Conservation (phyloP, 2,113 vertebrate species). For the Pachycephala philippinensis region DNA sequence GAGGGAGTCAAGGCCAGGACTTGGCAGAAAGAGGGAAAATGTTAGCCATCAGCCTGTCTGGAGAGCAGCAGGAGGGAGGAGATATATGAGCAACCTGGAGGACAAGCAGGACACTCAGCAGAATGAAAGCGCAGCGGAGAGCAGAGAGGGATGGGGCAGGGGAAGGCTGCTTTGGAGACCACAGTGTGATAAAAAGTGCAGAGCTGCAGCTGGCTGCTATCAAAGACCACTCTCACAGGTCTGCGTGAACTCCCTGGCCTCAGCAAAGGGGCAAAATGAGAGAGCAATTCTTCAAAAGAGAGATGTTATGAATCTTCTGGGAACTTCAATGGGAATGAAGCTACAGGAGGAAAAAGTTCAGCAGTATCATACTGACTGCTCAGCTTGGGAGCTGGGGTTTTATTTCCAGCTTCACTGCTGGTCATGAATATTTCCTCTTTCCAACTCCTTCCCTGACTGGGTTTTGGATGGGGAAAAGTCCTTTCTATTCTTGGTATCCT, state of each 20-base stretch:
- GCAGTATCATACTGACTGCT: neutral
- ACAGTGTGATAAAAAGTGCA: neutral
- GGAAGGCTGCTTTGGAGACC: neutral
- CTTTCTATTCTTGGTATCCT: neutral
- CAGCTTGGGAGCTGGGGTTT: neutral
- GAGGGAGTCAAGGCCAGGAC: conserved; percentile 7
- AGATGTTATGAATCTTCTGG: neutral
- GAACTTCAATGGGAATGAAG: neutral
- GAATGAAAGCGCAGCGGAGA: neutral
- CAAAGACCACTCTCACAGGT: neutral
- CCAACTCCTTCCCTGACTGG: neutral
- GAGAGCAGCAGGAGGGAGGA: conserved; percentile 34
- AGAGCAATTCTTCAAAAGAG: neutral
- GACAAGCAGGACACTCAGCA: neutral
- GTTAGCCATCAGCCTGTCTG: conserved; percentile 38
- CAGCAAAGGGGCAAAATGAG: neutral
- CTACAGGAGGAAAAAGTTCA: neutral
- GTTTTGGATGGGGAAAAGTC: neutral
- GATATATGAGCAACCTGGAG: conserved; percentile 31
- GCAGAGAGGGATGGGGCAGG: neutral
- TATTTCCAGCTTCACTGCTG: neutral
- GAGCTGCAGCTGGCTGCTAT: neutral
- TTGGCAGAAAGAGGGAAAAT: conserved; percentile 25
- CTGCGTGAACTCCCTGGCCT: neutral
- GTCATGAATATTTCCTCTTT: neutral